phyloP scores from a whole-genome alignment of 2,113 vertebrate species.

The Meles meles region DNA sequence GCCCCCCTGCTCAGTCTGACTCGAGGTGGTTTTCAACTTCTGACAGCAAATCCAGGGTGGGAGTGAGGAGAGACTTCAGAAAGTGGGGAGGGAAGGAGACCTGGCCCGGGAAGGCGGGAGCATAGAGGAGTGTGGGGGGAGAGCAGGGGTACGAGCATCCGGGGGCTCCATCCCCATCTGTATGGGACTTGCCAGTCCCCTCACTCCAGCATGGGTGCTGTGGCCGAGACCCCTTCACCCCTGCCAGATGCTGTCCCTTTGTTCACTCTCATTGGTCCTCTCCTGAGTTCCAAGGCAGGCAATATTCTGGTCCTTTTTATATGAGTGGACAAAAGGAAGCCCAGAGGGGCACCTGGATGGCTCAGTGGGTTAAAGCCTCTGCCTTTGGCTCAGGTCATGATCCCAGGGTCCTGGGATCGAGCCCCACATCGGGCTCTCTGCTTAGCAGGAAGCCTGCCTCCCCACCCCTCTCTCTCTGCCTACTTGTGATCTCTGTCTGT shows the following conservation, averaged over 20 bases:
- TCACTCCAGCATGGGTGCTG: neutral
- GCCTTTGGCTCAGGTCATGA: no score
- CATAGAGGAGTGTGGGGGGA: neutral
- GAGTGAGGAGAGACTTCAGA: neutral
- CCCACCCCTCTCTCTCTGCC: no score
- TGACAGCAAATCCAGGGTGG: neutral
- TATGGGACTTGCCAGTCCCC: fast-evolving
- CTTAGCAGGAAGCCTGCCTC: no score
- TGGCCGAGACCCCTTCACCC: fast-evolving
- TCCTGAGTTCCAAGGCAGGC: neutral
- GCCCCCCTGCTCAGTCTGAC: neutral
- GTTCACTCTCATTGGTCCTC: neutral
- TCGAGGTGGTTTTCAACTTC: neutral
- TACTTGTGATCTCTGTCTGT: no score
- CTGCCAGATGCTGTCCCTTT: neutral
- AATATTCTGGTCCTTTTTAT: neutral
- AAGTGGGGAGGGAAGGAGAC: neutral
- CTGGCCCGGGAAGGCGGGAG: neutral
- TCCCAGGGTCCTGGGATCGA: no score
- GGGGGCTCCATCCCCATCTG: neutral
- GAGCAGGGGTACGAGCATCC: no score
- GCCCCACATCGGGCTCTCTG: no score
- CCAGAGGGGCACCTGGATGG: neutral
- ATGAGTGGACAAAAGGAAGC: neutral
- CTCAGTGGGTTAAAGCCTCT: no score